phyloP scores from a whole-genome alignment of 1,140 invertebrate genomes.

The Caenorhabditis brenneri region DNA sequence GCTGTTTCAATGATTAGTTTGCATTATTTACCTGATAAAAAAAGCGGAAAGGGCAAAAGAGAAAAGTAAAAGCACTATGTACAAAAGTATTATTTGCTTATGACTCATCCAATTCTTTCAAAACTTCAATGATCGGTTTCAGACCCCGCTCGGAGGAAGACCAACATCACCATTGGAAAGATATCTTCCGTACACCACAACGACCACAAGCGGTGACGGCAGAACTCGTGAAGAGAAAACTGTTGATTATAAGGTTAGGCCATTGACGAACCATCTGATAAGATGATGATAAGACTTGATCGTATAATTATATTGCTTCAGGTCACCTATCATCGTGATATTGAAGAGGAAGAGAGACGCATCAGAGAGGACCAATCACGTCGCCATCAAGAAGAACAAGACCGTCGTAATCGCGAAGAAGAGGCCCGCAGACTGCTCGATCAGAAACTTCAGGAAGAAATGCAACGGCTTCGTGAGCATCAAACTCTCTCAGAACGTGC shows the following conservation, averaged over 20 bases:
- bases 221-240: conserved; percentile 62
- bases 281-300: conserved; percentile 50
- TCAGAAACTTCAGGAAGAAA: conserved; percentile 60
- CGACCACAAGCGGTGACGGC: conserved; percentile 36
- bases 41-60: neutral
- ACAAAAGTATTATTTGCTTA: neutral
- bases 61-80: neutral
- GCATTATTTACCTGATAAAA: neutral
- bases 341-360: conserved; percentile 69
- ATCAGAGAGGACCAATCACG: conserved; percentile 65
- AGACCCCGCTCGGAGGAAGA: conserved; percentile 49
- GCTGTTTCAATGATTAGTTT: neutral
- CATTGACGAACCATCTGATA: neutral
- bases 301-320: conserved; percentile 45
- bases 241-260: conserved; percentile 58
- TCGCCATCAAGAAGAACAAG: conserved; percentile 65
- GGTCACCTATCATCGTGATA: conserved; percentile 61
- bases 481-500: conserved; percentile 44
- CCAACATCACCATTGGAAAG: conserved; percentile 38
- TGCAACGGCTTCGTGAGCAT: conserved; percentile 57
- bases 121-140: conserved; percentile 42
- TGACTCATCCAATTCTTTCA: neutral
- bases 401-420: conserved; percentile 63
- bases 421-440: conserved; percentile 62
- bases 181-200: conserved; percentile 45